Evolutionary conservation across 2,888 invertebrate species (phyloP).

Genomic region (Drosophila nigritarsus): DNA sequence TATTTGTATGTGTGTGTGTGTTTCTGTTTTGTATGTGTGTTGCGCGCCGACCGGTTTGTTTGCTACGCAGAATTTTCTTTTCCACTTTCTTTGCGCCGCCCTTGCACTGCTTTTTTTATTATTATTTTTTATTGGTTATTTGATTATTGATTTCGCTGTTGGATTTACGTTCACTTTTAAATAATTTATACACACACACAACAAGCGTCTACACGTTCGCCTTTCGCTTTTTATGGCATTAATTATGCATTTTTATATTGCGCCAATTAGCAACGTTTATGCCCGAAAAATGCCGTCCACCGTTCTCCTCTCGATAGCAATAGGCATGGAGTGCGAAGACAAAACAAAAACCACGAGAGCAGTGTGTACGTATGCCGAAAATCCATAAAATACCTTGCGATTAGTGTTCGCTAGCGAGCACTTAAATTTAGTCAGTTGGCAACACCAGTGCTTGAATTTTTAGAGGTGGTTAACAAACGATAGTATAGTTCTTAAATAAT

Average conservation of each 20-base stretch:
- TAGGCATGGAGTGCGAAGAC: conserved; percentile 61
- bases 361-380: conserved; percentile 35
- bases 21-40: conserved; percentile 65
- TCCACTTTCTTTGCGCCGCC: conserved; percentile 61
- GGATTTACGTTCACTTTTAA: conserved; percentile 54
- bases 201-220: conserved; percentile 36
- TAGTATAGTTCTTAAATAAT: neutral
- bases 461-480: neutral
- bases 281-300: conserved; percentile 36
- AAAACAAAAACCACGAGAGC: conserved; percentile 60
- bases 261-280: conserved; percentile 47
- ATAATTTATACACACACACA: conserved; percentile 59
- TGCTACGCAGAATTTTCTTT: conserved; percentile 78
- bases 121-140: conserved; percentile 37
- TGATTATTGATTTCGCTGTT: conserved; percentile 8
- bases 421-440: conserved; percentile 15
- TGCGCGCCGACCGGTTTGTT: conserved; percentile 74
- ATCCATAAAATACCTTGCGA: conserved; percentile 9
- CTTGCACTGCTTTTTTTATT: conserved; percentile 48
- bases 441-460: conserved; percentile 13
- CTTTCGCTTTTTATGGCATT: conserved; percentile 72
- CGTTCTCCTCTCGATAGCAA: conserved; percentile 53
- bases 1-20: conserved; percentile 37
- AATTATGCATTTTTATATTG: conserved; percentile 47
- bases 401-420: neutral